Percentiles rank a stretch among this genome's conserved stretches.
Evolutionary conservation across 2,888 invertebrate genomes (phyloP).

Genomic region (Drosophila borborema): DNA sequence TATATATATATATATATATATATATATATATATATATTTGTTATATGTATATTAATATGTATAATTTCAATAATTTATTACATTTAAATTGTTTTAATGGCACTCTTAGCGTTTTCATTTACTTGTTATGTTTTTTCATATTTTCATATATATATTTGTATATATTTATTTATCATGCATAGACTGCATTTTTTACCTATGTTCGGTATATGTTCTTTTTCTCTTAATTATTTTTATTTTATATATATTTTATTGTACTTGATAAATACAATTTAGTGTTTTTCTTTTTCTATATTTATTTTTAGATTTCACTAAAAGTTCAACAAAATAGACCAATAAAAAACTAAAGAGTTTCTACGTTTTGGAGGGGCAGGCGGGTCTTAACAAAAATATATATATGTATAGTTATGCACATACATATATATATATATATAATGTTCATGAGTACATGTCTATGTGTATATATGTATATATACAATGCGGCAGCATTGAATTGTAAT

Average conservation of each 20-base stretch:
- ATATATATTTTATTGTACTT: slow-evolving; percentile 35
- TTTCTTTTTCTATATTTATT: too few relatives aligned
- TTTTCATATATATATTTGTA: not conserved
- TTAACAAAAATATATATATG: slow-evolving; percentile 19
- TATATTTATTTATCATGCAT: slow-evolving; percentile 13
- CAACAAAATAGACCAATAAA: slow-evolving; percentile 22
- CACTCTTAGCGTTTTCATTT: slow-evolving; percentile 75
- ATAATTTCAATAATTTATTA: slow-evolving; percentile 78
- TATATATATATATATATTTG: slow-evolving; percentile 18
- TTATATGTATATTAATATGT: slow-evolving; percentile 60
- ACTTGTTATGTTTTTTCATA: slow-evolving; percentile 33
- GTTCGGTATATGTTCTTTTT: slow-evolving; percentile 35
- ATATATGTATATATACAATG: slow-evolving; percentile 11
- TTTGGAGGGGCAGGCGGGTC: not conserved
- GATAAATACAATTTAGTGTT: slow-evolving; percentile 8
- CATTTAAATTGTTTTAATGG: slow-evolving; percentile 71
- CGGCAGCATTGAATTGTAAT: slow-evolving; percentile 53
- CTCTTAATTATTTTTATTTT: slow-evolving; percentile 10
- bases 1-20: too few relatives aligned
- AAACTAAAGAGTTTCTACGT: slow-evolving; percentile 20
- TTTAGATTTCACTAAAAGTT: slow-evolving; percentile 28
- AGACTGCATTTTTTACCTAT: slow-evolving; percentile 28
- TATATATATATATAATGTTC: slow-evolving; percentile 6
- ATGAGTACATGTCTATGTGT: slow-evolving; percentile 7
- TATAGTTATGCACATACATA: slow-evolving; percentile 14